Conservation (phyloP, 2,888 invertebrate genomes). For the Geotrupes spiniger region DNA sequence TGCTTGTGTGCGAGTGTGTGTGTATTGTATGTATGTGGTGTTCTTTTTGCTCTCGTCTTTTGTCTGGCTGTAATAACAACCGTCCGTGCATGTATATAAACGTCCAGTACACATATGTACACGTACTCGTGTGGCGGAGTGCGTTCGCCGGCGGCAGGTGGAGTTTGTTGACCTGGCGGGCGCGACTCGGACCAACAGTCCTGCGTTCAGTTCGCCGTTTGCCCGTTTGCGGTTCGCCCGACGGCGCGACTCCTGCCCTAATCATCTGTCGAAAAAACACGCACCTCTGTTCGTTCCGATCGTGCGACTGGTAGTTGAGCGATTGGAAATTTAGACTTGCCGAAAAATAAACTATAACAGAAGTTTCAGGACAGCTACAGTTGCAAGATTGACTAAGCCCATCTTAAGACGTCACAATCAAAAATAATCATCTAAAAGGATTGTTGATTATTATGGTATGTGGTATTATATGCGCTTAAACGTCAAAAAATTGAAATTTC, state of each 20-base stretch:
- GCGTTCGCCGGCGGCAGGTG: slow-evolving; percentile 22
- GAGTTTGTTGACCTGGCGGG: slow-evolving; percentile 23
- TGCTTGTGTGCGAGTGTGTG: slow-evolving; percentile 4
- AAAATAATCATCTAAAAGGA: too few relatives aligned
- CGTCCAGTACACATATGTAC: slow-evolving; percentile 9
- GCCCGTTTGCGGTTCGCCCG: too few relatives aligned
- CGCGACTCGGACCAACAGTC: slow-evolving; percentile 12
- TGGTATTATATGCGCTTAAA: too few relatives aligned
- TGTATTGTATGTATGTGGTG: slow-evolving; percentile 1
- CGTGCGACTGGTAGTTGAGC: too few relatives aligned
- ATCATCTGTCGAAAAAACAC: slow-evolving; percentile 12
- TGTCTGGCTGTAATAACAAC: slow-evolving; percentile 7
- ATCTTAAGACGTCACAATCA: too few relatives aligned
- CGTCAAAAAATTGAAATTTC: too few relatives aligned
- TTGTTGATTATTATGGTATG: too few relatives aligned
- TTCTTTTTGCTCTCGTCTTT: neutral
- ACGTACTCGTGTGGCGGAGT: slow-evolving; percentile 13
- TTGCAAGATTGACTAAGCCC: too few relatives aligned
- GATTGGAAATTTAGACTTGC: too few relatives aligned
- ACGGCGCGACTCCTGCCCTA: slow-evolving; percentile 10
- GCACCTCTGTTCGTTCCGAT: too few relatives aligned
- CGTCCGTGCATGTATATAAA: slow-evolving; percentile 7
- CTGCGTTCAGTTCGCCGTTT: neutral
- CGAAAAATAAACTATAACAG: too few relatives aligned
- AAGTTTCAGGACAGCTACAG: too few relatives aligned